Percentiles rank a stretch among this genome's conserved stretches.
phyloP scores from a whole-genome alignment of 2,113 vertebrate genomes.

The Sander lucioperca region DNA sequence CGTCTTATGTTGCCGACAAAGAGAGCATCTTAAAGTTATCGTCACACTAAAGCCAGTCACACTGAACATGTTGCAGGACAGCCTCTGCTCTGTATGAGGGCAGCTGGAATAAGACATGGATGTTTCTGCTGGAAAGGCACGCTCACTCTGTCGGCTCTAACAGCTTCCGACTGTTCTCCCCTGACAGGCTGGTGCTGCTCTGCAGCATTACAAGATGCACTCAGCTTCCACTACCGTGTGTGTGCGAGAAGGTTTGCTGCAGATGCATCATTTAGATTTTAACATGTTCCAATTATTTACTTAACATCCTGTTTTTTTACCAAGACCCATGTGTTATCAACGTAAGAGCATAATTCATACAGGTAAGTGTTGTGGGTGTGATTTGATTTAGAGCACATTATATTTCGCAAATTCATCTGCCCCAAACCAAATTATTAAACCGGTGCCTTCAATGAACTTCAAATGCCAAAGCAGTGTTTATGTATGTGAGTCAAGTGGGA shows the following conservation, averaged over 20 bases:
- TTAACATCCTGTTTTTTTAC: background rate
- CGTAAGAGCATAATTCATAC: background rate
- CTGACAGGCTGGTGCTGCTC: conserved; percentile 12
- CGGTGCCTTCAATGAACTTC: conserved; percentile 50
- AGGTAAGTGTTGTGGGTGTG: background rate
- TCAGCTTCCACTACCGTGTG: conserved; percentile 1
- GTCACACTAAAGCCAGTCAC: background rate
- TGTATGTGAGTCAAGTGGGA: conserved; percentile 3
- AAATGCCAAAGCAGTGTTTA: conserved; percentile 52
- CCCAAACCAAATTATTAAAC: conserved; percentile 63
- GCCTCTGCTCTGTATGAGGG: conserved; percentile 4
- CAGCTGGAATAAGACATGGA: background rate
- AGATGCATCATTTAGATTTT: conserved; percentile 1
- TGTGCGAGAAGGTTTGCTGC: rapidly evolving
- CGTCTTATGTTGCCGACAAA: background rate
- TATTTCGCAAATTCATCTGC: conserved; percentile 17
- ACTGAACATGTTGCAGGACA: background rate
- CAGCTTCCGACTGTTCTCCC: conserved; percentile 22
- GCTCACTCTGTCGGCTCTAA: conserved; percentile 7
- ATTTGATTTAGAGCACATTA: conserved; percentile 29
- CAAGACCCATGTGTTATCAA: background rate
- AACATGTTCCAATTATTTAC: background rate
- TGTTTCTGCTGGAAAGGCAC: conserved; percentile 42
- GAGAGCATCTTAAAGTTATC: background rate
- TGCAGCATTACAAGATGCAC: conserved; percentile 18